A percentile compares a stretch with the other conserved stretches of the same genome.
Evolutionary conservation across 2,797 vertebrate genomes (phyloP).

Genomic region (Heterohyrax brucei): DNA sequence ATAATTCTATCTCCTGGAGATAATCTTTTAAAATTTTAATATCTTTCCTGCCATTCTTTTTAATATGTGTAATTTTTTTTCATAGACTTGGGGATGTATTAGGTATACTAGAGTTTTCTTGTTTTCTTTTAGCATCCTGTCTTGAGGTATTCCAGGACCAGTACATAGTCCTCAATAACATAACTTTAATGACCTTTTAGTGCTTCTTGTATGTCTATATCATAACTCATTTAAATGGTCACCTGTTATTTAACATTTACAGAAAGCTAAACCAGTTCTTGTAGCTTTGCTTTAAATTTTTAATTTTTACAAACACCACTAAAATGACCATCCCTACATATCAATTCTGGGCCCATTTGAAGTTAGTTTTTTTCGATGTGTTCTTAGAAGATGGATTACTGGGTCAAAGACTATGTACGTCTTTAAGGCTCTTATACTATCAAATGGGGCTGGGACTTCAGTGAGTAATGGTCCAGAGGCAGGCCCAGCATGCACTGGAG

Average conservation of each 20-base stretch:
- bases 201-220: conserved; percentile 7
- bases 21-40: conserved; percentile 40
- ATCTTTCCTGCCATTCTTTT: not conserved
- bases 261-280: not conserved
- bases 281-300: conserved; percentile 55
- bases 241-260: conserved; percentile 67
- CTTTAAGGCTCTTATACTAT: not conserved
- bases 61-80: conserved; percentile 4
- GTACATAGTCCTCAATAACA: conserved; percentile 22
- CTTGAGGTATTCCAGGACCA: not conserved
- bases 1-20: conserved; percentile 66
- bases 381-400: conserved; percentile 4
- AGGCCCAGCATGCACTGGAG: fast-evolving
- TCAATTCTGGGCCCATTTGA: conserved; percentile 1
- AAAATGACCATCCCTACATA: conserved; percentile 51
- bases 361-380: conserved; percentile 29
- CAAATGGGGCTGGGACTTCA: not conserved
- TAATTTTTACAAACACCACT: conserved; percentile 58
- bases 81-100: not conserved
- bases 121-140: not conserved
- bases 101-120: conserved; percentile 26
- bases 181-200: conserved; percentile 45
- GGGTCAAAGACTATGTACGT: not conserved
- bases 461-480: not conserved
- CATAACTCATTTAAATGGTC: conserved; percentile 62